Evolutionary conservation across 2,797 vertebrate genomes (phyloP).

Genomic region (Oophaga sylvatica): DNA sequence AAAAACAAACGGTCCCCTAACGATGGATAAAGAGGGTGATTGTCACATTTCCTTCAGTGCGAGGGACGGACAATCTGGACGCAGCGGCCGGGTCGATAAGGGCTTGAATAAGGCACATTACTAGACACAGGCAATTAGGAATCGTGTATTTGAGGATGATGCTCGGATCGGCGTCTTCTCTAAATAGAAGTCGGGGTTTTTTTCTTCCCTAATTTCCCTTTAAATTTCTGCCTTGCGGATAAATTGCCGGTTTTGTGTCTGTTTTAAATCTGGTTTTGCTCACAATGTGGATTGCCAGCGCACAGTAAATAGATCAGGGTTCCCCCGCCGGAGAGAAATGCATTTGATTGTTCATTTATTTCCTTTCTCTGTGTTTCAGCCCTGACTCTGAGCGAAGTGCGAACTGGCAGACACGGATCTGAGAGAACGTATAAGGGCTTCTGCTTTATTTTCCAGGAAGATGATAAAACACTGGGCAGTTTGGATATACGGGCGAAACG

Average conservation of each 20-base stretch:
- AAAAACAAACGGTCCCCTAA: too few species aligned
- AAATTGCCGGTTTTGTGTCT: conserved; percentile 43
- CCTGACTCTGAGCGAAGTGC: conserved; percentile 13
- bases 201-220: conserved; percentile 32
- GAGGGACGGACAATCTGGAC: too few species aligned
- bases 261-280: conserved; percentile 38
- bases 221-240: not conserved
- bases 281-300: conserved; percentile 35
- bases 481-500: not conserved
- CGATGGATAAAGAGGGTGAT: too few species aligned
- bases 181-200: not conserved
- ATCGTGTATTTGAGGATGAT: not conserved
- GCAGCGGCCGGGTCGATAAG: not conserved
- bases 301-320: conserved; percentile 49
- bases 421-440: not conserved
- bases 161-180: not conserved
- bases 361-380: conserved; percentile 44
- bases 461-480: not conserved
- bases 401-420: conserved; percentile 40
- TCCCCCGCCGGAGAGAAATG: conserved; percentile 49
- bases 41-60: too few species aligned
- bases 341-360: conserved; percentile 48
- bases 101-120: not conserved
- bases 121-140: too few species aligned
- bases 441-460: not conserved